Base-by-base conservation (phyloP, 1,140 invertebrate genomes). In the Paraescarpia echinospica region DNA sequence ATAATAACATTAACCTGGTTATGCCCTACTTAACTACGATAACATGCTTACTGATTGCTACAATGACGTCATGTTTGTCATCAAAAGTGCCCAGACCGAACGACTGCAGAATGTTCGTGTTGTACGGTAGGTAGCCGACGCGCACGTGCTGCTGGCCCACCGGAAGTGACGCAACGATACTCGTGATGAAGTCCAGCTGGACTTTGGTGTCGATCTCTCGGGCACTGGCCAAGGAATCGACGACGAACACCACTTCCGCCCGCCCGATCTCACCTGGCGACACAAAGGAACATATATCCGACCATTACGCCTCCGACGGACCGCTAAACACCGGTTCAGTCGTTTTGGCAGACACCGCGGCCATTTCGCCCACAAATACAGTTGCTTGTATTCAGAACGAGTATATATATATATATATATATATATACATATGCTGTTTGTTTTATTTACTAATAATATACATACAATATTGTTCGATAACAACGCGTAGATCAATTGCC, bases 11-110 rank as follows among this genome's bases (percentile, higher is more conserved):
- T 27, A 77, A 90, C 18, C 35, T 41, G 90, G 90, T 90, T 33
- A 33, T 4, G 34, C 89, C 4, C 33, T 22, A 90, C n/a, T n/a
- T n/a, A n/a, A n/a, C 14, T 41, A 90, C 34, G 14, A 90, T 90
- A 35, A 90, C 35, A 31, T 90, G 35, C 90, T 90, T 90, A 90
- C 90, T 35, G 34, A 90, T 90, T 4, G 90, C 90, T 35, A 5
- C 90, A 41, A 90, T 90, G 90, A 33, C 90, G 35, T 90, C 90
- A 90, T 90, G 14, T 90, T 90, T 90, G 34, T 90, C 35, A 35
- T 90, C 35, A 22, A 90, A 90, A 35, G 90, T 90, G 34, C 35
- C 90, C 12, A 90, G 90, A 12, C 90, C 90, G 27, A 90, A 90
- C 34, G 34, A 90, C 90, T 90, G 34, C 34, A 90, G 35, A 18